Evolutionary conservation across 35 echinoderm and acorn worm genomes (phyloP).

Genomic region (Hemicentrotus pulcherrimus): DNA sequence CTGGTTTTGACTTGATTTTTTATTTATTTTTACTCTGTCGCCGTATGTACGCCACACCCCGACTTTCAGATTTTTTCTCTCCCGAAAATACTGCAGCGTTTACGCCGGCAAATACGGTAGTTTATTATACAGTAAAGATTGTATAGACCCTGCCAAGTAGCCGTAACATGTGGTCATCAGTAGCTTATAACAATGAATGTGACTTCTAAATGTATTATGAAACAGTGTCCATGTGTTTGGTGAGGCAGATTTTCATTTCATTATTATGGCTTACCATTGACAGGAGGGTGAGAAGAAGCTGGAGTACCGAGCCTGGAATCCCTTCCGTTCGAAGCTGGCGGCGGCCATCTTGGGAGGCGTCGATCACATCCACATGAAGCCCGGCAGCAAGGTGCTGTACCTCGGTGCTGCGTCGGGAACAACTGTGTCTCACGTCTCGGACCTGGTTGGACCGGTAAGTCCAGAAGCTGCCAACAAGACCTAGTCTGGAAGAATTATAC

Average conservation of each 20-base stretch:
- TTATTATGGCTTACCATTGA: background rate
- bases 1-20: no score
- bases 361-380: conserved; percentile 91
- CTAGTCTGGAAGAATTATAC: no score
- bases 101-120: no score
- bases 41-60: no score
- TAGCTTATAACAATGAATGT: no score
- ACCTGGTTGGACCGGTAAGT: conserved; percentile 96
- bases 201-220: background rate
- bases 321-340: conserved; percentile 94
- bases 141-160: no score
- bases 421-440: conserved; percentile 95
- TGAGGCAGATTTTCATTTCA: background rate
- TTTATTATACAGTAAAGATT: no score
- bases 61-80: no score
- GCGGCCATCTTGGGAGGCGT: conserved; percentile 96
- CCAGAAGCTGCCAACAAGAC: no score
- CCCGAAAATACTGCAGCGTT: no score
- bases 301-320: conserved; percentile 97
- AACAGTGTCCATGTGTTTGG: background rate
- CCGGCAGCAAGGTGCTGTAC: conserved; percentile 88
- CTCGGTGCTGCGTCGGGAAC: conserved; percentile 91
- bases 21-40: no score
- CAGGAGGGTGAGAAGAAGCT: conserved; percentile 91
- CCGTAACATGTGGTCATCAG: background rate